These are phyloP conservation scores for Dyspetes luteomarginatus DNA, from an alignment of 2,888 invertebrate species.

Conservation along the genomic window DNA sequence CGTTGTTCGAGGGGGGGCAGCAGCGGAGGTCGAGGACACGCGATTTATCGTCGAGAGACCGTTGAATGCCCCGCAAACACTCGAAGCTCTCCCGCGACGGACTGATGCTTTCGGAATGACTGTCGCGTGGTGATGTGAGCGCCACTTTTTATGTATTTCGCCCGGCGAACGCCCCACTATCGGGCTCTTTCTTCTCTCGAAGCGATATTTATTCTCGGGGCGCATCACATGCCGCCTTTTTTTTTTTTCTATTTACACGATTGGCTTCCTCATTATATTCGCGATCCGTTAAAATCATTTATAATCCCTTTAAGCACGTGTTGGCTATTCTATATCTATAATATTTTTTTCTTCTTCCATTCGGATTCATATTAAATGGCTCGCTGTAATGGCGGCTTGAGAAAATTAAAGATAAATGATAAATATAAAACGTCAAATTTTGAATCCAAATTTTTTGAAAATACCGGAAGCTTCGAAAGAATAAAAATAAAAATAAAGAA, in stretches of 20 bases:
- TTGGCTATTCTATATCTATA: background rate
- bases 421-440: no score
- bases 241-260: no score
- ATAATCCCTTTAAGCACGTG: background rate
- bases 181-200: conserved; percentile 25
- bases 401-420: no score
- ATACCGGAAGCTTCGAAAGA: no score
- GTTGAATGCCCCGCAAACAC: conserved; percentile 20
- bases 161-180: conserved; percentile 52
- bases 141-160: conserved; percentile 72
- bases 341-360: background rate
- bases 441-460: no score
- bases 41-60: conserved; percentile 5
- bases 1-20: background rate
- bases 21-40: background rate
- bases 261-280: background rate
- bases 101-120: conserved; percentile 64
- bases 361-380: no score
- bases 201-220: conserved; percentile 11
- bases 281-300: conserved; percentile 25
- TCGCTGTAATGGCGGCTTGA: no score
- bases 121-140: conserved; percentile 67
- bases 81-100: conserved; percentile 38
- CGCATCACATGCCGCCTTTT: background rate
- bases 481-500: no score